Evolutionary conservation across 1,140 invertebrate species (phyloP).

Genomic region (Trichonephila clavipes): DNA sequence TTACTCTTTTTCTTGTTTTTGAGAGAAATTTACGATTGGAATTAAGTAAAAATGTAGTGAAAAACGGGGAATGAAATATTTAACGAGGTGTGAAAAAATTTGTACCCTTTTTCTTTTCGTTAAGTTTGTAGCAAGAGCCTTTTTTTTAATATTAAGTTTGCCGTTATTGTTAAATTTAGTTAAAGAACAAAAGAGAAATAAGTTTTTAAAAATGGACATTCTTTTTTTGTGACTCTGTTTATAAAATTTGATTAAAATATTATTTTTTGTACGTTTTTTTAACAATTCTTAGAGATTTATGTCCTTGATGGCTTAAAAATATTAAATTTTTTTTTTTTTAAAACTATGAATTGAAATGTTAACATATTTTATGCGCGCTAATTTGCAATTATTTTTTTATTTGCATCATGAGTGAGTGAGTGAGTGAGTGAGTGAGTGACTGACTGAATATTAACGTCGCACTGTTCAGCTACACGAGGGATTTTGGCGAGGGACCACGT

Average conservation of each 20-base stretch:
- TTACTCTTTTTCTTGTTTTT: not conserved
- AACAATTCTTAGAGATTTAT: not conserved
- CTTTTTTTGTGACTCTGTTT: not conserved
- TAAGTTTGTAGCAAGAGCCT: not conserved
- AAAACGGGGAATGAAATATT: constrained; percentile 19
- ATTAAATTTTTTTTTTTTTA: not conserved
- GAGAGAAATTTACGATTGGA: constrained; percentile 57
- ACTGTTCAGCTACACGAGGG: too few relatives aligned
- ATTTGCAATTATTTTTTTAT: too few relatives aligned
- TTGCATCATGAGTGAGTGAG: too few relatives aligned
- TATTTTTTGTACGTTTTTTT: not conserved
- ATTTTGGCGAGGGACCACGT: too few relatives aligned
- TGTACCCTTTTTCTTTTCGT: constrained; percentile 7
- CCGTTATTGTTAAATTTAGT: constrained; percentile 23
- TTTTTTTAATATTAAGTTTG: constrained; percentile 1
- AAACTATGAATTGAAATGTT: not conserved
- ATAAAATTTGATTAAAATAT: not conserved
- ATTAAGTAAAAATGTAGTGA: constrained; percentile 28
- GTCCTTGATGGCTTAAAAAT: not conserved
- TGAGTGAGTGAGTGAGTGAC: too few relatives aligned
- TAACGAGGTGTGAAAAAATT: constrained; percentile 31
- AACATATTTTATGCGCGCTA: too few relatives aligned
- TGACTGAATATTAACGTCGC: too few relatives aligned
- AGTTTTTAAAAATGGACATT: not conserved
- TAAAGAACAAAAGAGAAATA: not conserved